Percentiles rank a stretch among this genome's conserved stretches.
phyloP scores from a whole-genome alignment of 2,888 invertebrate genomes.

The Caenorhabditis uteleia region DNA sequence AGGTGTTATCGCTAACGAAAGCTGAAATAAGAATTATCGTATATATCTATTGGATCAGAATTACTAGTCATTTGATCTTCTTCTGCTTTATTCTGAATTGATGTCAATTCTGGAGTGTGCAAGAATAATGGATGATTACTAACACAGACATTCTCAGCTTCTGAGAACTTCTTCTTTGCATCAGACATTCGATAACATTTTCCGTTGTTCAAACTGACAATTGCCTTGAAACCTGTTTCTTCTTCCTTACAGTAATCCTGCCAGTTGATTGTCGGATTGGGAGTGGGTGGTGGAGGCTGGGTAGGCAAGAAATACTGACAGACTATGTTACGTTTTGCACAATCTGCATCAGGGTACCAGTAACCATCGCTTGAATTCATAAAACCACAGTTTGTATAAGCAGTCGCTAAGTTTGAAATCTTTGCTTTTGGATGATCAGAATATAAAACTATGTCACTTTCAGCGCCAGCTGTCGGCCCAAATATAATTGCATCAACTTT shows the following conservation, averaged over 20 bases:
- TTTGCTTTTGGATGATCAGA: too few species aligned
- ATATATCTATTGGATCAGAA: too few species aligned
- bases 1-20: neutral
- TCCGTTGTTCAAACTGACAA: neutral
- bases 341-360: slow-evolving; percentile 3
- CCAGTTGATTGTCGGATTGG: slow-evolving; percentile 1
- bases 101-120: neutral
- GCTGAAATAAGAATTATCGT: too few species aligned
- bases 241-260: neutral
- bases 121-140: neutral
- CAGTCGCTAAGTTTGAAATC: neutral
- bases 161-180: neutral
- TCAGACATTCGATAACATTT: slow-evolving; percentile 4
- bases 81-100: neutral
- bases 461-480: neutral
- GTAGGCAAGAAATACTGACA: neutral
- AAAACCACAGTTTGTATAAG: neutral
- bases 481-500: slow-evolving; percentile 1
- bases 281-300: neutral
- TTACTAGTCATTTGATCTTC: neutral
- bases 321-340: neutral
- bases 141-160: neutral
- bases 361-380: neutral
- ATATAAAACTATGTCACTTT: too few species aligned
- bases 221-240: neutral